These are phyloP conservation scores for Netelia fuscicornis DNA, from an alignment of 2,888 invertebrate genomes.

Conservation along the genomic window DNA sequence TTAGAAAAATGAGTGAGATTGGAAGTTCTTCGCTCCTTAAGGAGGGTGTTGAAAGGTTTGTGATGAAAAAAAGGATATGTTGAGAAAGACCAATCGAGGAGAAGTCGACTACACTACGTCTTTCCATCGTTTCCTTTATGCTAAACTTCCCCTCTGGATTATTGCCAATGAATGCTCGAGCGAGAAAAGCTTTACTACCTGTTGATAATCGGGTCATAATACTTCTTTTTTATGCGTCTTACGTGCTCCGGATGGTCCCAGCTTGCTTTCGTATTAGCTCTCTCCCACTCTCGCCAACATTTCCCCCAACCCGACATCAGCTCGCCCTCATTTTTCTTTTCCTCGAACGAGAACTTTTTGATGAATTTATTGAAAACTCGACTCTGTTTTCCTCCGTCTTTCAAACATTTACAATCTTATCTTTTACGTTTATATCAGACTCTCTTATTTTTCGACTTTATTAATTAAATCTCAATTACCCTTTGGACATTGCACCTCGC, in stretches of 20 bases:
- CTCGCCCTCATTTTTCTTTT: not conserved
- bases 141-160: conserved; percentile 75
- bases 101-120: conserved; percentile 14
- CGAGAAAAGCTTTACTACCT: conserved; percentile 76
- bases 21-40: not conserved
- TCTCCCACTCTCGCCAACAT: conserved; percentile 23
- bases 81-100: conserved; percentile 18
- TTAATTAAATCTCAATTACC: no score
- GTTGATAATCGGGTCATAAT: conserved; percentile 79
- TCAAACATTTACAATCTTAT: no score
- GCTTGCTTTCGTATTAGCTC: conserved; percentile 41
- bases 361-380: not conserved
- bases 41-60: not conserved
- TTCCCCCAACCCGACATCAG: not conserved
- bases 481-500: no score
- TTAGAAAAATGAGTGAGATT: not conserved
- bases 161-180: conserved; percentile 82
- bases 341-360: not conserved
- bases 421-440: no score
- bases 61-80: conserved; percentile 9
- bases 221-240: conserved; percentile 66
- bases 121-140: conserved; percentile 48
- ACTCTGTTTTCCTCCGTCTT: no score
- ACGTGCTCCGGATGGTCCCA: conserved; percentile 45
- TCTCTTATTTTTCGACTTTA: no score